phyloP scores from a whole-genome alignment of 37 sponge, comb jelly and placozoan genomes.

The Mnemiopsis leidyi region DNA sequence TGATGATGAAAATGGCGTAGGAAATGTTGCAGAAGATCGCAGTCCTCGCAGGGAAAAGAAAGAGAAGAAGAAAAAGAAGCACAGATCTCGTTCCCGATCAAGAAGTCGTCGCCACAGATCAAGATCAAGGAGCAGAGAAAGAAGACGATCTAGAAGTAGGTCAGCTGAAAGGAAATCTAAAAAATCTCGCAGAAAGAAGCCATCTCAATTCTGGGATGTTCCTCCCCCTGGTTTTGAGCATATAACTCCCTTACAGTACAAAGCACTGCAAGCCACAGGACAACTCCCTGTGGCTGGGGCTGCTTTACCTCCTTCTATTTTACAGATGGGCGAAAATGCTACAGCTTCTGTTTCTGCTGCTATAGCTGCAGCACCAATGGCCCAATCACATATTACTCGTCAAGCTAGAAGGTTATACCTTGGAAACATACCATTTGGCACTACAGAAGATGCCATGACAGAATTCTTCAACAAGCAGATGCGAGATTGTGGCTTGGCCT shows the following conservation, averaged over 20 bases:
- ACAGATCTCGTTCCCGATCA: slow-evolving; percentile 52
- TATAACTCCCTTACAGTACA: slow-evolving; percentile 98
- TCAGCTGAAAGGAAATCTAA: slow-evolving; percentile 59
- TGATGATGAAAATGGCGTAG: slow-evolving; percentile 64
- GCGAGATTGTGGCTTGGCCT: slow-evolving; percentile 71
- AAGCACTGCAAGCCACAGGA: slow-evolving; percentile 92
- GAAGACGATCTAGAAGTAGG: slow-evolving; percentile 1
- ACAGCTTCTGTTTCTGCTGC: slow-evolving; percentile 80
- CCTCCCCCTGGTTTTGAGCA: slow-evolving; percentile 98
- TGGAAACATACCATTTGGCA: slow-evolving; percentile 99
- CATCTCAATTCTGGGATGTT: slow-evolving; percentile 89
- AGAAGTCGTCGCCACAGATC: slow-evolving; percentile 45
- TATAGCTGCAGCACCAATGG: slow-evolving; percentile 90
- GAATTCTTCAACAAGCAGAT: slow-evolving; percentile 97
- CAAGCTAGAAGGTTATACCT: slow-evolving; percentile 97
- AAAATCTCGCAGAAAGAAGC: slow-evolving; percentile 67
- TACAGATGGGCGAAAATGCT: slow-evolving; percentile 84
- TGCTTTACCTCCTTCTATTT: slow-evolving; percentile 90
- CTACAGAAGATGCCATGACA: slow-evolving; percentile 90
- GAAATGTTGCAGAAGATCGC: not conserved
- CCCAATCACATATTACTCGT: slow-evolving; percentile 93
- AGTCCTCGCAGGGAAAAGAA: slow-evolving; percentile 52
- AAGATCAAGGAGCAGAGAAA: slow-evolving; percentile 36
- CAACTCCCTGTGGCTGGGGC: slow-evolving; percentile 73
- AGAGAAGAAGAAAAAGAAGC: slow-evolving; percentile 66